Percentiles rank a stretch among this genome's conserved stretches.
phyloP scores from a whole-genome alignment of 2,888 invertebrate species.

The Encarsia formosa region DNA sequence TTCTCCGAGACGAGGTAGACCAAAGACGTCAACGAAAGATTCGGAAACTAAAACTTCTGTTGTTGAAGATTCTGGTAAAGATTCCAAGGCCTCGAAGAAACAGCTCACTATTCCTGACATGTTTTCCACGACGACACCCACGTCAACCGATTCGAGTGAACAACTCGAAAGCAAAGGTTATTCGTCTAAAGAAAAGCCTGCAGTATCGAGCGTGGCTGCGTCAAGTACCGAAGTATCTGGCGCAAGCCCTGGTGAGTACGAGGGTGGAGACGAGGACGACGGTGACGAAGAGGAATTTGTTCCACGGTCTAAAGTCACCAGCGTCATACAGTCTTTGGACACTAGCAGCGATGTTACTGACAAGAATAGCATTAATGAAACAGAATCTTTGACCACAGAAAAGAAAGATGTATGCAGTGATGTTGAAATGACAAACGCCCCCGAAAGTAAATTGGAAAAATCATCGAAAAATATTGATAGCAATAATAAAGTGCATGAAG shows the following conservation, averaged over 20 bases:
- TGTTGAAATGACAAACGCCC: slow-evolving; percentile 46
- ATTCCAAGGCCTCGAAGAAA: slow-evolving; percentile 29
- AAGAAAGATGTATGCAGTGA: slow-evolving; percentile 28
- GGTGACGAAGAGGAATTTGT: slow-evolving; percentile 46
- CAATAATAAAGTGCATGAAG: slow-evolving; percentile 25
- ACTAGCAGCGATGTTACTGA: slow-evolving; percentile 25
- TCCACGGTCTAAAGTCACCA: slow-evolving; percentile 32
- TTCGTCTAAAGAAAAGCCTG: slow-evolving; percentile 1
- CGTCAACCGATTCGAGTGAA: neutral
- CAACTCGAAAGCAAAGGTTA: slow-evolving; percentile 10
- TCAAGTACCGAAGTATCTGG: slow-evolving; percentile 25
- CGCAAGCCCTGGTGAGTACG: slow-evolving; percentile 48
- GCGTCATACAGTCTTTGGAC: slow-evolving; percentile 28
- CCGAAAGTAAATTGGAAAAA: slow-evolving; percentile 41
- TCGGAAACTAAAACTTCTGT: slow-evolving; percentile 25
- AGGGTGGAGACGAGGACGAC: slow-evolving; percentile 49
- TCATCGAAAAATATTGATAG: slow-evolving; percentile 7
- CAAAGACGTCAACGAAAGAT: slow-evolving; percentile 32
- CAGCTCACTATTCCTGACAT: slow-evolving; percentile 41
- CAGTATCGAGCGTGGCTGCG: neutral
- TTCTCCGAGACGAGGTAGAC: slow-evolving; percentile 37
- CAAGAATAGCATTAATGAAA: slow-evolving; percentile 37
- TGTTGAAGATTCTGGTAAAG: slow-evolving; percentile 22
- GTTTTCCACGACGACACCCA: slow-evolving; percentile 21
- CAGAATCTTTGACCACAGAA: slow-evolving; percentile 9